A percentile compares a stretch with the other conserved stretches of the same genome.
phyloP scores from a whole-genome alignment of 1,140 invertebrate species.

The Polypedilum pembai region DNA sequence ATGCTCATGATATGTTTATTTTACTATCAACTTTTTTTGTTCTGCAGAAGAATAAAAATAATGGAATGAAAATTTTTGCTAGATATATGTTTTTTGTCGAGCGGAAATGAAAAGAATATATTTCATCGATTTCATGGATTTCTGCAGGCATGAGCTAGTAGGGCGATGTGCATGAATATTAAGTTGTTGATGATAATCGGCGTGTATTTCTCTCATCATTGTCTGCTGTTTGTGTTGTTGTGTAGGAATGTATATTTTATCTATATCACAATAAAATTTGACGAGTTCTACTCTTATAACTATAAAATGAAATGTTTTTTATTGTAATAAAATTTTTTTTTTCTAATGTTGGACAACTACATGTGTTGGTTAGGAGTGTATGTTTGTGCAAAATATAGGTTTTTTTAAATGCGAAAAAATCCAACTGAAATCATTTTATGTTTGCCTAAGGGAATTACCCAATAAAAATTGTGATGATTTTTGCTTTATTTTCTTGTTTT shows the following conservation, averaged over 20 bases:
- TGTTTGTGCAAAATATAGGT: neutral
- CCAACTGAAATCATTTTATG: neutral
- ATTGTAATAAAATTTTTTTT: neutral
- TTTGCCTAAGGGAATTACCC: slow-evolving; percentile 21
- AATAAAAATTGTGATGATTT: slow-evolving; percentile 29
- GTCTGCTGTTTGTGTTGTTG: neutral
- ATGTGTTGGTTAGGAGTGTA: neutral
- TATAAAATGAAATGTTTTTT: neutral
- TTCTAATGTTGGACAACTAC: neutral
- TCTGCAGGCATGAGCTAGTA: no score
- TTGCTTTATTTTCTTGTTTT: neutral
- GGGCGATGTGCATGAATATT: no score
- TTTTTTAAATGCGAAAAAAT: neutral
- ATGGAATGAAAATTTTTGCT: no score
- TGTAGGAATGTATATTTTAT: slow-evolving; percentile 2
- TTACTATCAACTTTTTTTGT: no score
- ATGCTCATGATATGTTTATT: no score
- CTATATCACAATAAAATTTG: slow-evolving; percentile 27
- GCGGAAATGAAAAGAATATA: no score
- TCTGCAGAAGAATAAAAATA: no score
- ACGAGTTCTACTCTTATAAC: slow-evolving; percentile 24
- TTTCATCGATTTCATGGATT: no score
- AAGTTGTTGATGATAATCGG: neutral
- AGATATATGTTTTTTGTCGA: no score
- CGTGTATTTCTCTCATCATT: neutral